Percentiles rank a stretch among this genome's conserved stretches.
Evolutionary conservation across 1,140 invertebrate species (phyloP).

Genomic region (Chironomus striatipennis): DNA sequence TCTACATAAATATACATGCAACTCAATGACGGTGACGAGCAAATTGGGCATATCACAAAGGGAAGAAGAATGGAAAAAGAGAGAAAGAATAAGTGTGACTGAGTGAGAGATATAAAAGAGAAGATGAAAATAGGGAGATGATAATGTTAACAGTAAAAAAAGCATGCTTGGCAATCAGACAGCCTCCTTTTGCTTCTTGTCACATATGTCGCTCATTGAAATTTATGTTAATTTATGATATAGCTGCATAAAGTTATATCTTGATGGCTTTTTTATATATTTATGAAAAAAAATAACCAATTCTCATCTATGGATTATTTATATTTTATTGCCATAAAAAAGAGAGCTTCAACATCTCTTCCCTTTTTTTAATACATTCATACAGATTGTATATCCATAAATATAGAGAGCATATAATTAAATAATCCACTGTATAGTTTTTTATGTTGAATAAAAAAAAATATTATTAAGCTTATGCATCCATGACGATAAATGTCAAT

Average conservation of each 20-base stretch:
- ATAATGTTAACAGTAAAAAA: neutral
- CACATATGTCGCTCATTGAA: neutral
- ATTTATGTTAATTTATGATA: conserved; percentile 15
- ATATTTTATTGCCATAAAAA: conserved; percentile 14
- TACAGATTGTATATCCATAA: neutral
- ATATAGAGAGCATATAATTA: neutral
- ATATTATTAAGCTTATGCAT: too few species aligned
- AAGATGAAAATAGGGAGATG: too few species aligned
- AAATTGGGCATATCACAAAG: neutral
- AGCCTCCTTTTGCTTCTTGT: conserved; percentile 11
- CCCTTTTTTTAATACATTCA: neutral
- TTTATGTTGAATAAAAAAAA: too few species aligned
- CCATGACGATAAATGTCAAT: too few species aligned
- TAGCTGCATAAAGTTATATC: neutral
- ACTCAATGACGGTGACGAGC: conserved; percentile 5
- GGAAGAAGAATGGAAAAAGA: neutral
- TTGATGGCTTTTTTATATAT: neutral
- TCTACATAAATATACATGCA: neutral
- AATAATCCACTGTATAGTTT: too few species aligned
- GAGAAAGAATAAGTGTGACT: neutral
- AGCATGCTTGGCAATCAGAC: neutral
- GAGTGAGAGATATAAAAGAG: too few species aligned
- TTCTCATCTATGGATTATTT: conserved; percentile 8
- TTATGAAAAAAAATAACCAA: neutral
- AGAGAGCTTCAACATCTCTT: neutral